A percentile compares a stretch with the other conserved stretches of the same genome.
These are phyloP conservation scores for Dallia pectoralis DNA, from an alignment of 2,797 vertebrate species.

Conservation along the genomic window DNA sequence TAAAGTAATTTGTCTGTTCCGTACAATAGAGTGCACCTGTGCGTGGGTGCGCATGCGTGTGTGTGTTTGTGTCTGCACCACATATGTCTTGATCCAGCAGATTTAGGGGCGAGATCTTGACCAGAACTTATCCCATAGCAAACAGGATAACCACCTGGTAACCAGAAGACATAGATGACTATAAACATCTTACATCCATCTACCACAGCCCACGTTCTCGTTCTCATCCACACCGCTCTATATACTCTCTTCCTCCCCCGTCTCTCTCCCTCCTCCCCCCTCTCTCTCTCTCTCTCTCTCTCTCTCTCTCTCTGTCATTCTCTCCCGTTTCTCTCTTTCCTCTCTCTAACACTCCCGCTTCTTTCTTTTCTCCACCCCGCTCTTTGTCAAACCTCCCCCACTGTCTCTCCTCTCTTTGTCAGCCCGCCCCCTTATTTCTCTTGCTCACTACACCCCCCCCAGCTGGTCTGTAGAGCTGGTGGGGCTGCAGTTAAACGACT, in stretches of 20 bases:
- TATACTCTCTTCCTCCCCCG: neutral
- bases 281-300: slow-evolving; percentile 8
- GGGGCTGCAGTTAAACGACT: slow-evolving; percentile 53
- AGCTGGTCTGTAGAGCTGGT: neutral
- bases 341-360: neutral
- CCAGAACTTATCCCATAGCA: slow-evolving; percentile 54
- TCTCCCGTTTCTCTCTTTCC: no score
- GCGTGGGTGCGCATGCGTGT: no score
- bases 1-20: no score
- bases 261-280: neutral
- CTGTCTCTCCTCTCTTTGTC: neutral
- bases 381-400: neutral
- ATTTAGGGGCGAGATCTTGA: slow-evolving; percentile 14
- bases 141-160: slow-evolving; percentile 37
- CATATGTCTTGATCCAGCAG: neutral
- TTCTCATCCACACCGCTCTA: neutral
- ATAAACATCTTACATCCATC: neutral
- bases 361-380: neutral
- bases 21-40: neutral
- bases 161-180: slow-evolving; percentile 9
- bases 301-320: neutral
- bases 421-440: neutral
- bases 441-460: neutral
- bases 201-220: neutral
- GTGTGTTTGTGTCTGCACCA: no score